Evolutionary conservation across 2,888 invertebrate genomes (phyloP).

Genomic region (Euspilapteryx auroguttella): DNA sequence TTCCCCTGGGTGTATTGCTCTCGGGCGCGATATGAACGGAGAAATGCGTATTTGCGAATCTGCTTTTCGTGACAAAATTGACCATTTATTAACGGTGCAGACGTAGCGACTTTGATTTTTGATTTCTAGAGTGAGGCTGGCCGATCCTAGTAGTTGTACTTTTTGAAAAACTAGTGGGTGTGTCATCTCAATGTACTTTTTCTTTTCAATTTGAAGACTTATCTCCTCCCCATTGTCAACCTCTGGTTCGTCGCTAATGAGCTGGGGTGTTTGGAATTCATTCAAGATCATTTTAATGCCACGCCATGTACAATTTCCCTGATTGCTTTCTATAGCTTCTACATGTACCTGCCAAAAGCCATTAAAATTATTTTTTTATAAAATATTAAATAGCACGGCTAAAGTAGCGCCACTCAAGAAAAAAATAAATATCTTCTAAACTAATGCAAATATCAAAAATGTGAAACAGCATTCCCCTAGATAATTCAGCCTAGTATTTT

Average conservation of each 20-base stretch:
- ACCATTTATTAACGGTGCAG: constrained; percentile 46
- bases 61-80: constrained; percentile 47
- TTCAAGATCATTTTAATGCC: constrained; percentile 51
- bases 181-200: constrained; percentile 55
- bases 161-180: constrained; percentile 48
- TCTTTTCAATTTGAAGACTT: constrained; percentile 29
- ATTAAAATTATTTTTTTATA: no score
- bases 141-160: constrained; percentile 26
- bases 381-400: no score
- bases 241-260: no score
- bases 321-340: constrained; percentile 75
- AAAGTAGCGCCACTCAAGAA: no score
- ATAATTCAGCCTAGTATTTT: no score
- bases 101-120: constrained; percentile 41
- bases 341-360: constrained; percentile 45
- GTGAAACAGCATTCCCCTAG: no score
- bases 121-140: constrained; percentile 19
- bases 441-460: no score
- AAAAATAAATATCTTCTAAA: no score
- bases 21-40: constrained; percentile 26
- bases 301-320: constrained; percentile 61
- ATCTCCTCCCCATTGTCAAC: constrained; percentile 15
- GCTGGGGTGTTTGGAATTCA: no score
- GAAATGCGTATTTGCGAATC: constrained; percentile 53
- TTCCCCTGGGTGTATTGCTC: constrained; percentile 34